These are phyloP conservation scores for Andrena haemorrhoa DNA, from an alignment of 2,888 invertebrate genomes.

Conservation along the genomic window DNA sequence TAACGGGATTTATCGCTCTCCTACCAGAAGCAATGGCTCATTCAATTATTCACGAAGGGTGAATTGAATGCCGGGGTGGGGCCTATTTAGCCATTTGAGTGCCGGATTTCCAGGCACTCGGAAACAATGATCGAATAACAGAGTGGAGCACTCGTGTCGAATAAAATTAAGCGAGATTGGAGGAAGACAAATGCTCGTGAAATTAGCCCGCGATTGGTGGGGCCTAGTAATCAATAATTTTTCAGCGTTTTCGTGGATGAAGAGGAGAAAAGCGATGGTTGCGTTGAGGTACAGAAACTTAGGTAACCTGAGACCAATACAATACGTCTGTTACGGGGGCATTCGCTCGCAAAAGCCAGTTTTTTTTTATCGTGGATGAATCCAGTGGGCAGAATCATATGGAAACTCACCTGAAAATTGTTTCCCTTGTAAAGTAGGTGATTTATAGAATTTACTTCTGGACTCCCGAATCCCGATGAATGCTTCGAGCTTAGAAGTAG, in stretches of 20 bases:
- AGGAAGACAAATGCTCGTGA: slow-evolving; percentile 2
- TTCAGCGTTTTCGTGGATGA: too few relatives aligned
- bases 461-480: not conserved
- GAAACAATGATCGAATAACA: slow-evolving; percentile 14
- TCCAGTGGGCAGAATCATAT: too few relatives aligned
- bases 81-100: slow-evolving; percentile 38
- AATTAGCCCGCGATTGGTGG: too few relatives aligned
- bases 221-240: too few relatives aligned
- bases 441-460: not conserved
- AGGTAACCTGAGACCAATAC: too few relatives aligned
- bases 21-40: not conserved
- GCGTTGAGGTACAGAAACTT: too few relatives aligned
- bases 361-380: too few relatives aligned
- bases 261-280: too few relatives aligned
- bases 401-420: too few relatives aligned
- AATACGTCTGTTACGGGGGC: too few relatives aligned
- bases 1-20: slow-evolving; percentile 34
- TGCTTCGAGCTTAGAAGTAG: not conserved
- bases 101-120: slow-evolving; percentile 11
- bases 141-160: not conserved
- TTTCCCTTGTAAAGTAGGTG: not conserved
- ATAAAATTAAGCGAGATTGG: slow-evolving; percentile 21
- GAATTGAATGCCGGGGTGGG: slow-evolving; percentile 30
- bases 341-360: too few relatives aligned
- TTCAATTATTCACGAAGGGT: slow-evolving; percentile 44